Evolutionary conservation across 1,140 invertebrate genomes (phyloP), one percentile per base, ranked within the genome.

Genomic region (Drosophila subobscura): DNA sequence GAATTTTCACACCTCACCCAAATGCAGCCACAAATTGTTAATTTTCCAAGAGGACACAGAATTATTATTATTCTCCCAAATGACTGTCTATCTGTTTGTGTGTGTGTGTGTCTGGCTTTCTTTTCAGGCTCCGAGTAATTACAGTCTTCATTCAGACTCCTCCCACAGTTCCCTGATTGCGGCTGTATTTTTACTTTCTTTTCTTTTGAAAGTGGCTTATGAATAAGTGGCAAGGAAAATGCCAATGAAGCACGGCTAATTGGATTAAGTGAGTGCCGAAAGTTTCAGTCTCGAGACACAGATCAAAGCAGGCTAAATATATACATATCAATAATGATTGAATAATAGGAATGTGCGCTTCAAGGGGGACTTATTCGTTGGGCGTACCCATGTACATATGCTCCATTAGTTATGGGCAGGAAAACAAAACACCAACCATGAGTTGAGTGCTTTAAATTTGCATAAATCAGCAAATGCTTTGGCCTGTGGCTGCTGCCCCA

Each of bases 201-300:
- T 65, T 37, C 59, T 66, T 65, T 65, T 23, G 7, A 33, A 68
- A 33, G 23, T 47, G 10, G 16, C 27, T 53, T 16, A 27, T n/a
- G 23, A 46, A 67, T 40, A 67, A 68, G 37, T 45, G 27, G 10
- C 16, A 20, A 16, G 25, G 33, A 3, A 54, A 54, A 37, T 37
- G n/a, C 22, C 72, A 76, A 72, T 79, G 80, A 79, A 73, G 59
- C 55, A 51, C 58, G 14, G 27, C 76, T 79, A 84, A 84, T 84
- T 72, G 72, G 45, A 76, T 84, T 72, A 72, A 29, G 12, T 49
- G 25, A 61, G 20, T 42, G 7, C 6, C 12, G 20, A 33, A 8
- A 64, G 22, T 12, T 40, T 14, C 16, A 5, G 23, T n/a, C 41
- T 12, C 10, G 10, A 37, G 4, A 37, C 33, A 12, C 4, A 37